Percentiles rank a stretch among this genome's conserved stretches.
These are phyloP conservation scores for Dugesia japonica DNA, from an alignment of 2,888 invertebrate species.

Conservation along the genomic window DNA sequence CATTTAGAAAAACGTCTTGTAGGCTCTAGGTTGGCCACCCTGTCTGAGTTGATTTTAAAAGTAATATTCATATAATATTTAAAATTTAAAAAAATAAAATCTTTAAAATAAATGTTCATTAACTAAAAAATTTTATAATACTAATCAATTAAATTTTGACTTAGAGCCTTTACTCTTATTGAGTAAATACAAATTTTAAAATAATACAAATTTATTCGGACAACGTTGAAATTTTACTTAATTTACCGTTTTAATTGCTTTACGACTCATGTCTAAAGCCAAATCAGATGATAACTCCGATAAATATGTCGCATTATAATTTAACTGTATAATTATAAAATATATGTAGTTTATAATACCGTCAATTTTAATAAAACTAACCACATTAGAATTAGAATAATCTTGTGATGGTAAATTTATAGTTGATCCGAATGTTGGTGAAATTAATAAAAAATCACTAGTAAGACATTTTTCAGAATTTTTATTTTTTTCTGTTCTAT, in stretches of 20 bases:
- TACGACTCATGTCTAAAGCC: conserved; percentile 8
- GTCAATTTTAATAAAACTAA: neutral
- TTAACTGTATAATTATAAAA: neutral
- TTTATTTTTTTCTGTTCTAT: neutral
- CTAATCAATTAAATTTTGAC: too few relatives aligned
- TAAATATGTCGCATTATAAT: neutral
- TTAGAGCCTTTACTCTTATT: too few relatives aligned
- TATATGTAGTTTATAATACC: neutral
- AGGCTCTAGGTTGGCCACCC: too few relatives aligned
- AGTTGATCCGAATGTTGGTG: neutral
- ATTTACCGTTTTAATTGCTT: conserved; percentile 20
- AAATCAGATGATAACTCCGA: neutral
- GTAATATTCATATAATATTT: too few relatives aligned
- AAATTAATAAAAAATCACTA: neutral
- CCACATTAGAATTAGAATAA: conserved; percentile 2
- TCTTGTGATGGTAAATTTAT: neutral
- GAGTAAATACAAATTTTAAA: too few relatives aligned
- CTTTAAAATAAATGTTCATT: too few relatives aligned
- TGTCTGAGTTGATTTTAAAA: too few relatives aligned
- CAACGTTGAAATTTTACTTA: neutral
- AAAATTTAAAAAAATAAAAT: too few relatives aligned
- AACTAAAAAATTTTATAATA: too few relatives aligned
- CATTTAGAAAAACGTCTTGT: too few relatives aligned
- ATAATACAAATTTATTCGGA: too few relatives aligned
- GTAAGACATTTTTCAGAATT: neutral